Evolutionary conservation across 2,113 vertebrate genomes (phyloP), one percentile per base, ranked within the genome.

Genomic region (Perccottus glenii): DNA sequence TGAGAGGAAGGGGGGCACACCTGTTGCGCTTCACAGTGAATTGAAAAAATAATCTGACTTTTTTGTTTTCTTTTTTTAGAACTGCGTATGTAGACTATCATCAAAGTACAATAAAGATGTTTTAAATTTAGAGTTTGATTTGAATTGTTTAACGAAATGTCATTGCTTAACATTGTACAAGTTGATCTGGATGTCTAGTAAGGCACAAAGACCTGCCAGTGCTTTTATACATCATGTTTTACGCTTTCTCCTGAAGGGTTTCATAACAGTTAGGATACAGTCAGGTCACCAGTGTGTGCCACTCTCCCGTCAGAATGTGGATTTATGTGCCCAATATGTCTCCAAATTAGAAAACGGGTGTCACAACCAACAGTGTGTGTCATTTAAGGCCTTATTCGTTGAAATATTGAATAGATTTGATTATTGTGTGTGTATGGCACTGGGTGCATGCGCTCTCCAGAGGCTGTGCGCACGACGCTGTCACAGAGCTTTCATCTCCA

Each of bases 21-120:
- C 61, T 85, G 80, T 87, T 81, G 86, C 78, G 45, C 57, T 32
- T 52, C 55, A 27, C 19, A 27, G 1, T 36, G 27, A 45, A 71
- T 50, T 38, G 40, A 55, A 38, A 12, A 67, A 83, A 46, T 64
- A 15, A 32, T 47, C 0, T 15, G 4, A 77, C 4, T 69, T 64
- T 27, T 27, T 27, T 27, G 19, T 27, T 27, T 27, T 27, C 19
- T 3, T 27, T 27, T 27, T 27, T 27, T 3, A 27, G 19, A 27
- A 27, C 1, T 27, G 1, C 19, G 19, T 27, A 27, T 27, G 19
- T 27, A 27, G 19, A 27, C 19, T 27, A 2, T 27, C 19, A 27
- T 27, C 19, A 27, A 27, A 27, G 3, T 27, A 27, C 19, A 27
- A 27, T 27, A 27, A 2, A 27, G 19, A 27, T 27, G 1, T 27